Evolutionary conservation across 2,888 invertebrate species (phyloP).

Genomic region (Therioaphis trifolii): DNA sequence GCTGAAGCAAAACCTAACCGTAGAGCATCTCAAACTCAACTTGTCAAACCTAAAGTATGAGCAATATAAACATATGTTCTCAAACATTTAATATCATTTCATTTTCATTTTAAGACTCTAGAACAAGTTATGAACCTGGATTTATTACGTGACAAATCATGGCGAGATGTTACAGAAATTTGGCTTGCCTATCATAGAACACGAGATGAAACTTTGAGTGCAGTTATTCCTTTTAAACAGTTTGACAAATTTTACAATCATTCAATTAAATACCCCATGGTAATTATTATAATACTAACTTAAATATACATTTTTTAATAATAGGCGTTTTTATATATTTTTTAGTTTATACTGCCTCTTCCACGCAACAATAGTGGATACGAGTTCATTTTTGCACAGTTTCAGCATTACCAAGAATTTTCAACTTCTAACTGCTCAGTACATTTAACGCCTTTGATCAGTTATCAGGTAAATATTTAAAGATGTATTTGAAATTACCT

Average conservation of each 20-base stretch:
- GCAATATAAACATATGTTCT: neutral
- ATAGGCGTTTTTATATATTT: too few relatives aligned
- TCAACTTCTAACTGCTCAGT: constrained; percentile 27
- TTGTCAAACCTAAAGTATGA: constrained; percentile 51
- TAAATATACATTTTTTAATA: neutral
- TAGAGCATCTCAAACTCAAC: constrained; percentile 32
- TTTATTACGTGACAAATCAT: constrained; percentile 36
- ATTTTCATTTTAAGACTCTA: constrained; percentile 7
- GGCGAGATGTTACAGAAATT: constrained; percentile 37
- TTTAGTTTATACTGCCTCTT: constrained; percentile 47
- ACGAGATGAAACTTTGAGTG: constrained; percentile 38
- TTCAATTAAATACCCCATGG: constrained; percentile 55
- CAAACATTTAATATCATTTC: neutral
- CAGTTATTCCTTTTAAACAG: constrained; percentile 30
- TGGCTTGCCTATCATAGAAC: constrained; percentile 38
- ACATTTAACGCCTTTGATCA: constrained; percentile 51
- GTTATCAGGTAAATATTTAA: constrained; percentile 31
- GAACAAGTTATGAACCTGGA: constrained; percentile 50
- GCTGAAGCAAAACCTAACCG: constrained; percentile 39
- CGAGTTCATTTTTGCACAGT: constrained; percentile 47
- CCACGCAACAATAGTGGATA: constrained; percentile 41
- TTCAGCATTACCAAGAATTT: constrained; percentile 40
- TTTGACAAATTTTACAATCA: constrained; percentile 39
- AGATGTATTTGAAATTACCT: neutral
- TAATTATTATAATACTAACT: neutral